Evolutionary conservation across 2,113 vertebrate species (phyloP), one percentile per base, ranked within the genome.

Genomic region (Lepidothrix coronata): DNA sequence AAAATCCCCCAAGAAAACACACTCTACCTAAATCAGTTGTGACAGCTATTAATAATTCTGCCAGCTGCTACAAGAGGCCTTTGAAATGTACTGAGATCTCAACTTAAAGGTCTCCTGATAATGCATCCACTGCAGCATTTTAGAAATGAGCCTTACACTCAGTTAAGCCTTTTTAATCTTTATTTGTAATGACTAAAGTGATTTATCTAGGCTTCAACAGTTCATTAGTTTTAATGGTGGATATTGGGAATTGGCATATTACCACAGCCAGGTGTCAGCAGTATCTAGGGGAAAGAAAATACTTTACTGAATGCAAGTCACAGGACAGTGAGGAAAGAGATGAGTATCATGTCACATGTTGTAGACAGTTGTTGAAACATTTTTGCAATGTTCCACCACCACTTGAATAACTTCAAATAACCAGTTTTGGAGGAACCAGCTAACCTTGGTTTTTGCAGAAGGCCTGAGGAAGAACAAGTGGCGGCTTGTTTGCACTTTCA

Each of bases 151-250:
- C 33, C 61, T 88, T 58, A 81, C 21, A 78, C 21, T 86, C 68
- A 91, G 73, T 59, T 88, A 92, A 91, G 21, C 39, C 72, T 84
- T 95, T 77, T 91, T 93, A 93, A 95, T 95, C 57, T 93, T 92
- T 94, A 86, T 93, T 92, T 78, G 55, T 81, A 81, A 91, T 0
- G 5, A 77, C 57, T 86, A 15, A 75, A 88, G 44, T 91, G 73
- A 89, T 95, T 81, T 95, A 84, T 78, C 70, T 84, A 68, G 43
- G 72, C 84, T 81, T 81, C 80, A 93, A 78, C 31, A 81, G 61
- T 72, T 93, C 4, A 12, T 65, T 92, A 85, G 35, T 75, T 92
- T 87, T 85, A 95, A 67, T 7, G 25, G 86, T 78, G 65, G 72
- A 74, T 82, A 91, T 14, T 57, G 65, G 57, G 57, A 78, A 91